These are phyloP conservation scores for Musca domestica DNA, from an alignment of 1,140 invertebrate genomes.

Conservation along the genomic window DNA sequence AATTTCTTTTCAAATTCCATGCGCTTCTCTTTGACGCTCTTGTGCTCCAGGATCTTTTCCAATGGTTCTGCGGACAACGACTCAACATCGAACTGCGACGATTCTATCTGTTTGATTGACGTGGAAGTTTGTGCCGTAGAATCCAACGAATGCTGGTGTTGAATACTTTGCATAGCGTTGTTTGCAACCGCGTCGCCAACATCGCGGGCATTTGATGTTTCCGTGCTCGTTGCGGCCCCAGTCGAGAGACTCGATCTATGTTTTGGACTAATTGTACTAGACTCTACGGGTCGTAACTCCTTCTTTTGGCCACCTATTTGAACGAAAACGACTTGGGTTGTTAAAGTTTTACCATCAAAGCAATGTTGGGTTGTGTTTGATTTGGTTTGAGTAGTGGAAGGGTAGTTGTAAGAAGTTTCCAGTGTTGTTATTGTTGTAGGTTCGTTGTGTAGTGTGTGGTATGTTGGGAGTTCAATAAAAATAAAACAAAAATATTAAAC, in stretches of 20 bases:
- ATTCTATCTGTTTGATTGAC: slow-evolving; percentile 46
- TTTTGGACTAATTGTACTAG: slow-evolving; percentile 52
- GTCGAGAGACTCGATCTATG: slow-evolving; percentile 52
- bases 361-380: slow-evolving; percentile 21
- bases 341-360: slow-evolving; percentile 13
- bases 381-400: slow-evolving; percentile 13
- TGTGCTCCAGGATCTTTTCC: slow-evolving; percentile 77
- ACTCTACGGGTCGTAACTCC: slow-evolving; percentile 47
- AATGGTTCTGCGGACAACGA: slow-evolving; percentile 73
- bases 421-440: slow-evolving; percentile 12
- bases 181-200: slow-evolving; percentile 29
- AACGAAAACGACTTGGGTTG: slow-evolving; percentile 50
- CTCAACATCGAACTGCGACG: slow-evolving; percentile 57
- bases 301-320: slow-evolving; percentile 54
- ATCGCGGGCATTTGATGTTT: slow-evolving; percentile 35
- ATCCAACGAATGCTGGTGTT: slow-evolving; percentile 50
- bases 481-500: neutral
- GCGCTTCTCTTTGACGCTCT: slow-evolving; percentile 77
- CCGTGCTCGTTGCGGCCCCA: slow-evolving; percentile 44
- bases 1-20: slow-evolving; percentile 84
- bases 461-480: slow-evolving; percentile 1
- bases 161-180: slow-evolving; percentile 31
- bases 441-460: slow-evolving; percentile 31
- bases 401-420: neutral
- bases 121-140: slow-evolving; percentile 36